phyloP scores from a whole-genome alignment of 2,113 vertebrate genomes.

The Macheiramphus alcinus region DNA sequence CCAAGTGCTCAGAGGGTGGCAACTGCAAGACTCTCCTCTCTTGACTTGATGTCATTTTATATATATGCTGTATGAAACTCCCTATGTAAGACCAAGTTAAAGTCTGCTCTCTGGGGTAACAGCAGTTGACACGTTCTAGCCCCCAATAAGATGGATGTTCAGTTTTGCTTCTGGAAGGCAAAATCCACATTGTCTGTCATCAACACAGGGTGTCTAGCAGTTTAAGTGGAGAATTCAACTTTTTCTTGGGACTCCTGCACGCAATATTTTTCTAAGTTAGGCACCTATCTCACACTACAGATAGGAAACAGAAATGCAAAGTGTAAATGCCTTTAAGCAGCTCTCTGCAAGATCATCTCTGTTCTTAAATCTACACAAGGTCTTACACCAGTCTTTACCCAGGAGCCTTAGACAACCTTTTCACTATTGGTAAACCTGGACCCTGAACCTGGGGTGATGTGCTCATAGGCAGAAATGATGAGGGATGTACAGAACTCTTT shows the following conservation, averaged over 20 bases:
- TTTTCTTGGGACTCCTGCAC: background rate
- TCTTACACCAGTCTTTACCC: background rate
- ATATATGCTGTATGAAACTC: background rate
- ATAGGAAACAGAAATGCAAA: background rate
- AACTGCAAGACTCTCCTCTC: background rate
- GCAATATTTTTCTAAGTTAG: background rate
- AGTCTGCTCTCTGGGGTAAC: background rate
- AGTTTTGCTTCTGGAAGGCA: background rate
- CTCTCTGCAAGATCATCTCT: background rate
- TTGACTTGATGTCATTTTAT: background rate
- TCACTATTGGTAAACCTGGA: background rate
- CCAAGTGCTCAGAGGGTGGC: background rate
- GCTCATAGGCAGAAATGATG: background rate
- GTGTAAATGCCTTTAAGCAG: background rate
- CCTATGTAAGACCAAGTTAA: background rate
- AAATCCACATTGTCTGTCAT: background rate
- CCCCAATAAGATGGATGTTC: background rate
- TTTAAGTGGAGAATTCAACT: background rate
- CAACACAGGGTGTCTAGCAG: background rate
- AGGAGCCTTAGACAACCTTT: background rate
- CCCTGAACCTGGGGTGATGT: background rate
- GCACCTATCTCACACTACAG: background rate
- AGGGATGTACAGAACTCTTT: background rate
- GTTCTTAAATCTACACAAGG: background rate
- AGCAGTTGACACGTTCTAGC: background rate